Evolutionary conservation across 2,888 invertebrate species (phyloP), one percentile per base, ranked within the genome.

Genomic region (Cryptocephalus moraei): DNA sequence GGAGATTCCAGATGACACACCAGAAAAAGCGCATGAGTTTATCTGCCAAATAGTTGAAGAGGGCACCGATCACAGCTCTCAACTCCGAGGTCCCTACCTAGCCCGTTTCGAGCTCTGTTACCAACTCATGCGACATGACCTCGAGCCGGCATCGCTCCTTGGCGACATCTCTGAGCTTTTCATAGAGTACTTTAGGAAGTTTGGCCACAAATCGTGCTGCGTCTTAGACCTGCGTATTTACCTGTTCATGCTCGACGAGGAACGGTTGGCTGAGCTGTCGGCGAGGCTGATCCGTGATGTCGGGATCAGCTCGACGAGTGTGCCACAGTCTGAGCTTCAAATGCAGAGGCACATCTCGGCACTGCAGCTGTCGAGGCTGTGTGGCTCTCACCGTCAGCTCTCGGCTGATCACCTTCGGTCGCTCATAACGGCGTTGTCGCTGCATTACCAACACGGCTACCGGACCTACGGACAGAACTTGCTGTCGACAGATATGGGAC

Each of bases 131-230:
- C 72, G 74, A 39, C 69, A 72, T 9, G 74, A 76, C 8, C 61
- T 73, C 48, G 77, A 81, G 60, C 77, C 80, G 0, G 62, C 50
- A 11, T 68, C 71, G 44, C 63, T 81, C 8, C 66, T 81, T 14
- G 85, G 84, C 1, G 80, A 83, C 60, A 77, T 80, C 11, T 72
- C 80, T 10, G 81, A 84, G 22, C 68, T 87, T 33, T 79, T 92
- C 64, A 74, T 84, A 50, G 82, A 86, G 58, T 95, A 92, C 72
- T 86, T 89, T 57, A 65, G 74, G 39, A 76, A 80, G 55, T 95
- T 94, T 70, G 92, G 92, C 2, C 81, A 86, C 59, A 91, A 91
- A 63, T 82, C 86, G 0, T 91, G 91, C 68, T 89, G 89, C 50
- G 87, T 90, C 49, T 80, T 82, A 8, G 95, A 96, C 67, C 73